A percentile compares a stretch with the other conserved stretches of the same genome.
Conservation (phyloP, 2,888 invertebrate genomes). For the Drosophila diplacantha region DNA sequence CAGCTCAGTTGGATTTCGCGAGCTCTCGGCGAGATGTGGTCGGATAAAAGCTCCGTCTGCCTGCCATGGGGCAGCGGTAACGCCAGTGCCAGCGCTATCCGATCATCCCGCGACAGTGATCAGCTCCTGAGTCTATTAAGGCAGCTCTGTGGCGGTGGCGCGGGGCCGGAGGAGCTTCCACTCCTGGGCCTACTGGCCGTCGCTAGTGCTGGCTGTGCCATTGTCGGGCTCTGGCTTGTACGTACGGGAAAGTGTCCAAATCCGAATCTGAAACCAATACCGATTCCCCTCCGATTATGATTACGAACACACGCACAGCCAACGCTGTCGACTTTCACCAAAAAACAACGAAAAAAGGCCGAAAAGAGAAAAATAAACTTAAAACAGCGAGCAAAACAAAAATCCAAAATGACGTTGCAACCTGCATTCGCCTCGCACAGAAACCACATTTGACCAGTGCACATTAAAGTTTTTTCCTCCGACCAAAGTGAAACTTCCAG, state of each 20-base stretch:
- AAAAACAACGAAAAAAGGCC: slow-evolving; percentile 25
- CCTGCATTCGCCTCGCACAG: slow-evolving; percentile 42
- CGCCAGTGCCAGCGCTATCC: slow-evolving; percentile 37
- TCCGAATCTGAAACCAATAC: slow-evolving; percentile 42
- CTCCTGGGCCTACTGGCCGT: slow-evolving; percentile 72
- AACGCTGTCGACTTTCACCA: slow-evolving; percentile 61
- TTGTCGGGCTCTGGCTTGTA: slow-evolving; percentile 63
- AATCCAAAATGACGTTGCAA: slow-evolving; percentile 63
- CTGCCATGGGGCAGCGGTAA: slow-evolving; percentile 49
- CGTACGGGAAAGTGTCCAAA: slow-evolving; percentile 55
- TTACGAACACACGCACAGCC: slow-evolving; percentile 37
- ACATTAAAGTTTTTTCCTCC: slow-evolving; percentile 56
- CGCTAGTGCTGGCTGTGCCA: slow-evolving; percentile 64
- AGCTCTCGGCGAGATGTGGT: slow-evolving; percentile 45
- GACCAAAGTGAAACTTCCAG: slow-evolving; percentile 66
- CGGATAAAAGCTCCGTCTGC: slow-evolving; percentile 41
- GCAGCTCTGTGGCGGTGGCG: slow-evolving; percentile 35
- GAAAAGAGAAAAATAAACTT: background rate
- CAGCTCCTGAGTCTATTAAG: slow-evolving; percentile 55
- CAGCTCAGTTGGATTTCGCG: slow-evolving; percentile 48
- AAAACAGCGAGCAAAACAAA: slow-evolving; percentile 29
- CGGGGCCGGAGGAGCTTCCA: slow-evolving; percentile 50
- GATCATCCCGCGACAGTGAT: slow-evolving; percentile 45
- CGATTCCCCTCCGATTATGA: slow-evolving; percentile 40
- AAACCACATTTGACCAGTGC: slow-evolving; percentile 61